Evolutionary conservation across 2,113 vertebrate genomes (phyloP).

Genomic region (Nothoprocta pentlandii): DNA sequence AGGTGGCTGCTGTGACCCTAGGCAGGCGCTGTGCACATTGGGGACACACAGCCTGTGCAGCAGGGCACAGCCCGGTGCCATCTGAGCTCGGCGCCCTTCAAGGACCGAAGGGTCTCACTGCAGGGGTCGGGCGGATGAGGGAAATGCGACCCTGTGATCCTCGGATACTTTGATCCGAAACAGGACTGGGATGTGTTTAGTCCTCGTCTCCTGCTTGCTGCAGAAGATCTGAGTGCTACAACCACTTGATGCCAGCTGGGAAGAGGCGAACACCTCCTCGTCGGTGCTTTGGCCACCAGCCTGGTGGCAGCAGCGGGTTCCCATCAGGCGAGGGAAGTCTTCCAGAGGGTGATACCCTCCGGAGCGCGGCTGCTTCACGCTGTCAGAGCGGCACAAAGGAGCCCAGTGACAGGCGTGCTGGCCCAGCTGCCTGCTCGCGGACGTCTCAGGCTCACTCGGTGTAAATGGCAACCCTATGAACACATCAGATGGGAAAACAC

Average conservation of each 20-base stretch:
- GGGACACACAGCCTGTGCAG: background rate
- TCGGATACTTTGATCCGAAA: background rate
- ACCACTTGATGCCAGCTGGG: constrained; percentile 52
- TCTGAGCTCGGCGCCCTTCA: background rate
- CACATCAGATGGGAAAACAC: constrained; percentile 35
- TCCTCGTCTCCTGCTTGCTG: background rate
- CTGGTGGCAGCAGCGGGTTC: constrained; percentile 60
- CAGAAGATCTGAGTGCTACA: background rate
- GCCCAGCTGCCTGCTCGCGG: constrained; percentile 61
- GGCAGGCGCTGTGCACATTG: rapidly evolving
- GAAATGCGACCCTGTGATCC: background rate
- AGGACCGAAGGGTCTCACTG: background rate
- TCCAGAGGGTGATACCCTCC: constrained; percentile 57
- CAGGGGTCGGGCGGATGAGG: background rate
- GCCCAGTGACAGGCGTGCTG: constrained; percentile 55
- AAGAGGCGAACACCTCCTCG: constrained; percentile 39
- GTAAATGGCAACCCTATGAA: constrained; percentile 21
- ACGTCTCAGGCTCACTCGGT: constrained; percentile 32
- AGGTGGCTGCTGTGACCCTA: too few species aligned
- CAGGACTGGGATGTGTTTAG: background rate
- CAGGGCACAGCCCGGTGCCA: rapidly evolving
- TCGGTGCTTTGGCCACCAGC: constrained; percentile 47
- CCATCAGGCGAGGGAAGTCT: constrained; percentile 62
- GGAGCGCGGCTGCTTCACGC: constrained; percentile 47
- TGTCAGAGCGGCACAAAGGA: constrained; percentile 41